Conservation (phyloP, 2,888 invertebrate species). For the Drosophila prostipennis region DNA sequence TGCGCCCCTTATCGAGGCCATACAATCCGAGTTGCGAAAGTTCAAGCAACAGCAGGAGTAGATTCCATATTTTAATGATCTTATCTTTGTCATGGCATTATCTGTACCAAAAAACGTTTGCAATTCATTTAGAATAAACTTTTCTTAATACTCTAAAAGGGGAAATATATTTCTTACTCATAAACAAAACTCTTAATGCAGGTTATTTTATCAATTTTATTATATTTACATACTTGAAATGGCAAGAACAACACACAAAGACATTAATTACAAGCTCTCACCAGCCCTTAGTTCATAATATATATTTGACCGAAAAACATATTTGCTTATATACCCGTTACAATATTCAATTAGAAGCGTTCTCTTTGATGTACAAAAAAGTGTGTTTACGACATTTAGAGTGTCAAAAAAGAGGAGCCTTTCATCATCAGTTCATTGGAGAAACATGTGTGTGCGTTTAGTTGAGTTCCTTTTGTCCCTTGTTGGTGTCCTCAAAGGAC, state of each 20-base stretch:
- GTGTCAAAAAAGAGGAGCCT: slow-evolving; percentile 8
- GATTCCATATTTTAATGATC: background rate
- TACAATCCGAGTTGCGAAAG: slow-evolving; percentile 88
- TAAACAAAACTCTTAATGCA: background rate
- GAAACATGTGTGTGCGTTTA: slow-evolving; percentile 23
- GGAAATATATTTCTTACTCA: too few species aligned
- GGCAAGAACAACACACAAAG: slow-evolving; percentile 51
- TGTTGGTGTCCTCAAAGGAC: slow-evolving; percentile 45
- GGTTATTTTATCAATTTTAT: slow-evolving; percentile 4
- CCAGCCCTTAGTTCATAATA: slow-evolving; percentile 72
- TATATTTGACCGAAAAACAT: slow-evolving; percentile 27
- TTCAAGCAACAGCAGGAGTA: slow-evolving; percentile 79
- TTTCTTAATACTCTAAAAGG: slow-evolving; percentile 30
- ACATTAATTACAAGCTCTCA: slow-evolving; percentile 71
- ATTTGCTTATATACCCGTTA: slow-evolving; percentile 49
- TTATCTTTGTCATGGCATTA: slow-evolving; percentile 18
- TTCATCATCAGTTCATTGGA: background rate
- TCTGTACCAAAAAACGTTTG: slow-evolving; percentile 37
- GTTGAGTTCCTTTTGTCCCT: slow-evolving; percentile 65
- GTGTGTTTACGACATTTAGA: slow-evolving; percentile 11
- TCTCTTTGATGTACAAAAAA: slow-evolving; percentile 41
- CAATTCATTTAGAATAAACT: slow-evolving; percentile 53
- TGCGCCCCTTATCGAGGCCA: slow-evolving; percentile 92
- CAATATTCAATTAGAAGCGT: slow-evolving; percentile 61
- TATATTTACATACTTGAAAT: slow-evolving; percentile 37